phyloP scores from a whole-genome alignment of 2,797 vertebrate species.

The Craterocephalus amniculus region DNA sequence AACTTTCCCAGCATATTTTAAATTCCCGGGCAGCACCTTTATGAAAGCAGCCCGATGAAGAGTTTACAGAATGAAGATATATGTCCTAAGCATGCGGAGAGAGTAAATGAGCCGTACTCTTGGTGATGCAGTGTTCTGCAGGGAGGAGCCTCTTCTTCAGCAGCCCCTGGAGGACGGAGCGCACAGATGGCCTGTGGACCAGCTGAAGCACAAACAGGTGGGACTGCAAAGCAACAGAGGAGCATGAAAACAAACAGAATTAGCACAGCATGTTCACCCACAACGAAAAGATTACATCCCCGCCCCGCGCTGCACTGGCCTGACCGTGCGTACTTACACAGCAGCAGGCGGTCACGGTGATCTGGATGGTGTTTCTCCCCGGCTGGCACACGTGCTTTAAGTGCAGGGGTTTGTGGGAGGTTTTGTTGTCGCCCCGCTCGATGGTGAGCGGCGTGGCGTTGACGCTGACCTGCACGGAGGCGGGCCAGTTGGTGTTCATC shows the following conservation, averaged over 20 bases:
- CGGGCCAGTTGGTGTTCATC: constrained; percentile 99
- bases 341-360: constrained; percentile 98
- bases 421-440: constrained; percentile 98
- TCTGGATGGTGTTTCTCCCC: constrained; percentile 98
- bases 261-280: constrained; percentile 7
- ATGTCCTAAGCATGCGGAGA: constrained; percentile 33
- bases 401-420: constrained; percentile 98
- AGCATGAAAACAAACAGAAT: constrained; percentile 39
- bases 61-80: constrained; percentile 50
- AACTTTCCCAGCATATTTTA: no score
- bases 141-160: constrained; percentile 97
- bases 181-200: constrained; percentile 96
- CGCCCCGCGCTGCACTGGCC: neutral
- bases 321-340: constrained; percentile 84
- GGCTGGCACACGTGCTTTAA: constrained; percentile 99
- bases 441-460: constrained; percentile 99
- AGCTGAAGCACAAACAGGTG: constrained; percentile 98
- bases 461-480: constrained; percentile 99
- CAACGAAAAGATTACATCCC: neutral
- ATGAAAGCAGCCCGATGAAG: constrained; percentile 20
- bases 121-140: constrained; percentile 97
- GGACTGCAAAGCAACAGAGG: constrained; percentile 83
- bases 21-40: no score
- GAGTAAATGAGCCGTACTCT: constrained; percentile 83
- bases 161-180: constrained; percentile 95